Conservation (phyloP, 2,797 vertebrate genomes). For the Sus cebifrons region DNA sequence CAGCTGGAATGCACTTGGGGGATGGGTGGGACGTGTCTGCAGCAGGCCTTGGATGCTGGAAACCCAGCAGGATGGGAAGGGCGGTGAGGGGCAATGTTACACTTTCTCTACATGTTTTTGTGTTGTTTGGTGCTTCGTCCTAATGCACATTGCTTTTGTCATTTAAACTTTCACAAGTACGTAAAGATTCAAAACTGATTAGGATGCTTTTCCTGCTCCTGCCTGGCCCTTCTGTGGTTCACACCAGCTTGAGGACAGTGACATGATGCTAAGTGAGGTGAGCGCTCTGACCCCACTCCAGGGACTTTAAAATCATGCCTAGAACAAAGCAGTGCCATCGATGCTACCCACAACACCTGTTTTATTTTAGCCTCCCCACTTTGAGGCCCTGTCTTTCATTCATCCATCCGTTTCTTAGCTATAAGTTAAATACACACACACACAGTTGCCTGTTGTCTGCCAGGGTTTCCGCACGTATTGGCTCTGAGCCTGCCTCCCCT, state of each 20-base stretch:
- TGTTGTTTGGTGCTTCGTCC: background rate
- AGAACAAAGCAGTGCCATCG: background rate
- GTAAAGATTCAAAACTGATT: background rate
- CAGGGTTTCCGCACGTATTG: background rate
- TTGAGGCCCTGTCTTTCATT: background rate
- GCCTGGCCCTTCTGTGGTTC: background rate
- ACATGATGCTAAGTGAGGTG: background rate
- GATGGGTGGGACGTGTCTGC: background rate
- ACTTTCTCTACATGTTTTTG: background rate
- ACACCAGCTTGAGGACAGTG: background rate
- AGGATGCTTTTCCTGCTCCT: background rate
- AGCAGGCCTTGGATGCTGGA: background rate
- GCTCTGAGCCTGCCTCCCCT: background rate
- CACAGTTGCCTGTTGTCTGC: background rate
- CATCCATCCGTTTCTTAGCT: background rate
- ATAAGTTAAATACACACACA: background rate
- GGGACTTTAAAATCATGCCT: background rate
- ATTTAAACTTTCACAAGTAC: constrained; percentile 29
- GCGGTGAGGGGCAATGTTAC: background rate
- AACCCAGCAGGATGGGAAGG: background rate
- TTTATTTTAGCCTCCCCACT: background rate
- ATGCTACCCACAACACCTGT: rapidly evolving
- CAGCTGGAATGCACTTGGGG: background rate
- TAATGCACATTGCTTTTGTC: background rate
- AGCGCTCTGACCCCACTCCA: background rate